Evolutionary conservation across 2,797 vertebrate species (phyloP).

Genomic region (Tachyglossus aculeatus): DNA sequence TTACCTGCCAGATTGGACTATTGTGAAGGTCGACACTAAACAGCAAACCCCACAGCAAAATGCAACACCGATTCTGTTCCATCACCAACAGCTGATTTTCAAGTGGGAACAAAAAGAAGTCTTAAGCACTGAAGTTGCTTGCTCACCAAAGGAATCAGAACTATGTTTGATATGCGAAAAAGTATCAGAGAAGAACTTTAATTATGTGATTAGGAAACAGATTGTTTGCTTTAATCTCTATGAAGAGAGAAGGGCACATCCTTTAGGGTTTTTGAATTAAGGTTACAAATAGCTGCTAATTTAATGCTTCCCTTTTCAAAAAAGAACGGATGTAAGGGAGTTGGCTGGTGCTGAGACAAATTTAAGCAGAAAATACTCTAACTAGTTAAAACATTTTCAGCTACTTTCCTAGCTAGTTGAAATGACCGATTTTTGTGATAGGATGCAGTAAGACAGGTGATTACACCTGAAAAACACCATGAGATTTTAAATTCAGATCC

Average conservation of each 20-base stretch:
- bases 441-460: neutral
- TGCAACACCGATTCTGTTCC: neutral
- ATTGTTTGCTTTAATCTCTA: constrained; percentile 67
- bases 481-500: neutral
- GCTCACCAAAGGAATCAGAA: neutral
- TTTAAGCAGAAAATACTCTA: too few species aligned
- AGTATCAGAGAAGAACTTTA: constrained; percentile 63
- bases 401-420: neutral
- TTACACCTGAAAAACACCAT: neutral
- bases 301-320: constrained; percentile 84
- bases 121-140: neutral
- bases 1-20: neutral
- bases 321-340: constrained; percentile 85
- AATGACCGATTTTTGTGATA: neutral
- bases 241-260: constrained; percentile 50
- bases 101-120: neutral
- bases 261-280: constrained; percentile 60
- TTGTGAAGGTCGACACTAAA: neutral
- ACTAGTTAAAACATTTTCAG: neutral
- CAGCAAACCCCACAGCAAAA: neutral
- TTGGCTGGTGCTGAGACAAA: too few species aligned
- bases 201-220: constrained; percentile 60
- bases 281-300: constrained; percentile 69
- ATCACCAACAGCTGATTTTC: too few species aligned
- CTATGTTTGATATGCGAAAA: constrained; percentile 48